Percentiles rank a stretch among this genome's conserved stretches.
phyloP scores from a whole-genome alignment of 1,140 invertebrate species.

The Ylistrum balloti region DNA sequence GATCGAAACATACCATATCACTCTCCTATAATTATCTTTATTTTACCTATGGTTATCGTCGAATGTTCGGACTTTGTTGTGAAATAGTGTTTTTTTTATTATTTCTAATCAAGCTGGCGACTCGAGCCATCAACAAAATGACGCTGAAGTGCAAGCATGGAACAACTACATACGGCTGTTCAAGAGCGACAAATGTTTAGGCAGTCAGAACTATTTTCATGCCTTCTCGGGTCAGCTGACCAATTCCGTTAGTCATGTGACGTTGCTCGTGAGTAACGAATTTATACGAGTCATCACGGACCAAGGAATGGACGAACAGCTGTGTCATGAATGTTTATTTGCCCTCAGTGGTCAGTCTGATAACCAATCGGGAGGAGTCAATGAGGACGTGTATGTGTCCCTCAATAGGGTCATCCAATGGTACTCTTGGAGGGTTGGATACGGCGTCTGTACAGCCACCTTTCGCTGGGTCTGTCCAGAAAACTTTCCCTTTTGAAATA shows the following conservation, averaged over 20 bases:
- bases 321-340: not conserved
- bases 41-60: too few relatives aligned
- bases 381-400: not conserved
- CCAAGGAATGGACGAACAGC: constrained; percentile 15
- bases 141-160: not conserved
- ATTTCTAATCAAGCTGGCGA: not conserved
- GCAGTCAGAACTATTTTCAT: not conserved
- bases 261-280: not conserved
- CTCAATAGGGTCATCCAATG: not conserved
- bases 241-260: constrained; percentile 10
- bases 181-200: not conserved
- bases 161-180: constrained; percentile 7
- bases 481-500: not conserved
- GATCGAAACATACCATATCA: too few relatives aligned
- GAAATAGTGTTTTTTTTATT: too few relatives aligned
- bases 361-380: not conserved
- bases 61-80: too few relatives aligned
- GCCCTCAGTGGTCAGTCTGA: not conserved
- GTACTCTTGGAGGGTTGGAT: not conserved
- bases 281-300: not conserved
- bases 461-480: constrained; percentile 31
- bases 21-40: too few relatives aligned
- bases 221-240: constrained; percentile 7
- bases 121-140: not conserved
- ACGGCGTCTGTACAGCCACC: not conserved